Percentiles rank a stretch among this genome's conserved stretches.
phyloP scores from a whole-genome alignment of 2,888 invertebrate species.

The Drosophila demipolita region DNA sequence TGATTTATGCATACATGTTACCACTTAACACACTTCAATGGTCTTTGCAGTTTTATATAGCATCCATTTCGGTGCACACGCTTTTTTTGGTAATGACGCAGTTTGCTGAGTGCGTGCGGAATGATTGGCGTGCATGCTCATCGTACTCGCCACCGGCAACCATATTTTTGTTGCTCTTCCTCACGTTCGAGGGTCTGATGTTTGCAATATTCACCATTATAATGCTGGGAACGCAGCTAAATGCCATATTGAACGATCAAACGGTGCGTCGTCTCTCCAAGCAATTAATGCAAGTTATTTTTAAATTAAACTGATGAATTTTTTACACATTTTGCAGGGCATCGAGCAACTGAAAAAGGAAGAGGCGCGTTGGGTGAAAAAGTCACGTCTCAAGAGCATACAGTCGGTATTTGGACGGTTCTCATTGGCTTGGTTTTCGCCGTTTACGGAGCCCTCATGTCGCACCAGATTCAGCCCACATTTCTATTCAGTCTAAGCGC shows the following conservation, averaged over 20 bases:
- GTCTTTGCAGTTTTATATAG: slow-evolving; percentile 95
- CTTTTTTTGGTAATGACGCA: slow-evolving; percentile 96
- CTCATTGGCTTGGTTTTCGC: slow-evolving; percentile 96
- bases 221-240: slow-evolving; percentile 98
- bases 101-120: slow-evolving; percentile 95
- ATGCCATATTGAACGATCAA: slow-evolving; percentile 99
- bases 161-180: slow-evolving; percentile 94
- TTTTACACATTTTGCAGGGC: slow-evolving; percentile 87
- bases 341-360: slow-evolving; percentile 99
- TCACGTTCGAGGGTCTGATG: slow-evolving; percentile 96
- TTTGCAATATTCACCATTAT: slow-evolving; percentile 99
- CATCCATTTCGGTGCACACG: slow-evolving; percentile 97
- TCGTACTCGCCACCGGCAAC: slow-evolving; percentile 98
- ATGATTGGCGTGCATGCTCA: slow-evolving; percentile 98
- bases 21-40: not conserved
- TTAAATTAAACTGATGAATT: not conserved
- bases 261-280: slow-evolving; percentile 88
- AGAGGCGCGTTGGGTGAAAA: slow-evolving; percentile 96
- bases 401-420: slow-evolving; percentile 99
- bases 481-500: slow-evolving; percentile 91
- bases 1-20: not conserved
- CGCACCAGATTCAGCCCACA: slow-evolving; percentile 92
- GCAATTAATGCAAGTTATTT: not conserved
- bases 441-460: slow-evolving; percentile 89
- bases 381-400: slow-evolving; percentile 97